Base-by-base conservation (phyloP, 2,797 vertebrate genomes). In the Premnoplex brunnescens region DNA sequence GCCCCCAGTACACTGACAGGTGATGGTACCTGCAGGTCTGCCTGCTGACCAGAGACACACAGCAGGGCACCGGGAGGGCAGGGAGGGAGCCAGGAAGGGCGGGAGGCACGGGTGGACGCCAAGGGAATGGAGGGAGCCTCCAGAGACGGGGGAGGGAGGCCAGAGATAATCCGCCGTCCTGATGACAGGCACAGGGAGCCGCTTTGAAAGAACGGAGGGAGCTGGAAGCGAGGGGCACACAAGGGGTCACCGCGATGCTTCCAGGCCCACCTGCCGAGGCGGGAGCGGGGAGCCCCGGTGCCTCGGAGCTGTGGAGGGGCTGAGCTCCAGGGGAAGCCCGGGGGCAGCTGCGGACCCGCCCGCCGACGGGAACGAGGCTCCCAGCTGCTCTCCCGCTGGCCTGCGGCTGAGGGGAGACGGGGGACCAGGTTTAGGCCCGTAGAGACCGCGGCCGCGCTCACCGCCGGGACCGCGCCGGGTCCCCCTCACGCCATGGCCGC, bases 401-500 rank as follows among this genome's bases (percentile, higher is more conserved):
- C 44, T 30, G 6, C 26, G 3, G 2, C 3, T 5, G n/a, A 54
- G 12, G 4, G 4, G 9, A 44, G 15, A 14, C 3, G 12, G 21
- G 5, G 3, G 1, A 13, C 21, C n/a, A 27, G 5, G 14, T 16
- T 46, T 18, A n/a, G 24, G 22, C 5, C 11, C 8, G 16, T 12
- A 9, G 21, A 56, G 44, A 36, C 60, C 23, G 17, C 49, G 19
- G 44, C 59, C 15, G 28, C 63, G 59, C 83, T 96, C 91, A 94
- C 91, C 93, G 36, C 87, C 9, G 39, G 64, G 16, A 43, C 73
- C 30, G n/a, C 36, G 13, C 76, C 54, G 14, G n/a, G 28, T 44
- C 54, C 81, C 56, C 52, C n/a, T 95, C 30, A 94, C n/a, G 23
- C 69, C 37, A 71, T 73, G 91, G 94, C 76, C 56, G 83, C 80